Evolutionary conservation across 2,888 invertebrate species (phyloP), one percentile per base, ranked within the genome.

Genomic region (Gryllus longicercus): DNA sequence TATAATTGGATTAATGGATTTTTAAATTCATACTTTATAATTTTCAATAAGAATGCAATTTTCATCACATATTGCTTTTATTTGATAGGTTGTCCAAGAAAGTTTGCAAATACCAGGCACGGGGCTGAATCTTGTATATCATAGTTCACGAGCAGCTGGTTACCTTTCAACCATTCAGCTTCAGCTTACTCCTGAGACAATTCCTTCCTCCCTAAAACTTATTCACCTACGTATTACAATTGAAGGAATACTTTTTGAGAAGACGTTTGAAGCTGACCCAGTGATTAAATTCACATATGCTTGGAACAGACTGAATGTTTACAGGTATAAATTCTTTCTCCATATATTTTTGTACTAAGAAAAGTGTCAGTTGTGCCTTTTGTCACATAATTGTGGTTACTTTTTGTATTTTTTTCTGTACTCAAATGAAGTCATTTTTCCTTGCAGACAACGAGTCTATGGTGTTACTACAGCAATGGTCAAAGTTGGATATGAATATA

Each of bases 231-330:
- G 95, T 80, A 97, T 99, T 82, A 95, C 96, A 2, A 96, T 97
- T 84, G 98, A 98, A 88, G 99, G 99, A 14, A 96, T 97, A 80
- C 90, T 96, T 3, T 96, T 97, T 86, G 96, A 97, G 86, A 95
- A 95, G 86, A 92, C 92, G 0, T 98, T 99, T 86, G 98, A 98
- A 88, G 98, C 99, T 0, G 98, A 98, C 87, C 96, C 98, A 0
- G 93, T 96, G 63, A 96, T 99, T 83, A 98, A 97, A 86, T 98
- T 96, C 87, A 98, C 97, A 0, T 99, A 97, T 85, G 95, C 97
- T 0, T 99, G 99, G 99, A 97, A 99, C 86, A 91, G 98, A 81
- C 89, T 96, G 76, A 99, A 99, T 85, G 96, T 98, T 2, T 99
- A 99, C 87, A 91, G 86, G 86, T 86, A 82, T 78, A n/a, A 78